phyloP scores from a whole-genome alignment of 2,888 invertebrate genomes.

The Parthenolecanium corni region DNA sequence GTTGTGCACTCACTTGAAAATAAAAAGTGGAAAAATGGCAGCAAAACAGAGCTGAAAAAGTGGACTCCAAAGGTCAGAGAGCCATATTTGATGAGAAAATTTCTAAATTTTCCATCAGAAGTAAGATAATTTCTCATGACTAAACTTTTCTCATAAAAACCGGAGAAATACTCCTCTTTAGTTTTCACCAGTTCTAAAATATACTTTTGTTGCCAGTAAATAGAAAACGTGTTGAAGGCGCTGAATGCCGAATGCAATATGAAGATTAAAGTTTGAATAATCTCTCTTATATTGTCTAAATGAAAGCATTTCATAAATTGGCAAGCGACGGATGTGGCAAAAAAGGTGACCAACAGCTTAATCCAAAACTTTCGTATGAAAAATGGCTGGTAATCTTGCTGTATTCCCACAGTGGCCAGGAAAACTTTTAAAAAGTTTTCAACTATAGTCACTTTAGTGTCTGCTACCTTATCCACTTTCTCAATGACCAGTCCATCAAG shows the following conservation, averaged over 20 bases:
- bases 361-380: slow-evolving; percentile 18
- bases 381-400: slow-evolving; percentile 8
- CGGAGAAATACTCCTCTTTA: slow-evolving; percentile 18
- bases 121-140: slow-evolving; percentile 27
- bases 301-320: slow-evolving; percentile 8
- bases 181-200: slow-evolving; percentile 22
- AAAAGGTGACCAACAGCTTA: slow-evolving; percentile 14
- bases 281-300: background rate
- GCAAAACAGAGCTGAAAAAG: slow-evolving; percentile 13
- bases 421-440: slow-evolving; percentile 19
- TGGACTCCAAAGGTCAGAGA: slow-evolving; percentile 1
- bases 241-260: slow-evolving; percentile 17
- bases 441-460: slow-evolving; percentile 13
- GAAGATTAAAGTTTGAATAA: slow-evolving; percentile 20
- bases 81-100: slow-evolving; percentile 17
- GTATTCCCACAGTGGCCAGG: slow-evolving; percentile 11
- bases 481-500: slow-evolving; percentile 14
- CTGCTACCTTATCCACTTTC: slow-evolving; percentile 10
- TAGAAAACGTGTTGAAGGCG: slow-evolving; percentile 23
- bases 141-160: slow-evolving; percentile 26
- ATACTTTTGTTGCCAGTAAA: slow-evolving; percentile 15
- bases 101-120: slow-evolving; percentile 16
- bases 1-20: slow-evolving; percentile 14
- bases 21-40: slow-evolving; percentile 18
- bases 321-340: slow-evolving; percentile 1